These are phyloP conservation scores for Leucoraja ocellata DNA, from an alignment of 2,797 vertebrate species.

Conservation along the genomic window DNA sequence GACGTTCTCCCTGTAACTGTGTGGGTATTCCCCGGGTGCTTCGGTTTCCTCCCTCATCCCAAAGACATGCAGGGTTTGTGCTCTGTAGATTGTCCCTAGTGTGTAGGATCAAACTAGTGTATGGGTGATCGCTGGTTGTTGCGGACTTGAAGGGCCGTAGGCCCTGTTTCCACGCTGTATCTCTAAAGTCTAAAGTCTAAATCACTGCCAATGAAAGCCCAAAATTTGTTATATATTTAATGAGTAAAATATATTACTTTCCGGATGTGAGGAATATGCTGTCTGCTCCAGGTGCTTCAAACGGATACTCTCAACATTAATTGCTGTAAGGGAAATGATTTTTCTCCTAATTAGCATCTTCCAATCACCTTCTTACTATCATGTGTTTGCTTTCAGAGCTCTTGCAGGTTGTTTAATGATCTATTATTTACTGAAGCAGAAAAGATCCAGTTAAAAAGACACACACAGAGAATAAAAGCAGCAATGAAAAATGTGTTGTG, in stretches of 20 bases:
- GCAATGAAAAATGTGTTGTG: slow-evolving; percentile 61
- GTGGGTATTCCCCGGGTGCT: too few species aligned
- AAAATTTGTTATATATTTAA: slow-evolving; percentile 26
- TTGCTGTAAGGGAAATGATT: slow-evolving; percentile 71
- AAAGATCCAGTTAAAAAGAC: slow-evolving; percentile 49
- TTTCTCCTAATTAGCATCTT: slow-evolving; percentile 80
- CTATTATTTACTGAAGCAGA: slow-evolving; percentile 64
- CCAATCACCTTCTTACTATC: slow-evolving; percentile 65
- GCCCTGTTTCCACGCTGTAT: too few species aligned
- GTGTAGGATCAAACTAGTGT: too few species aligned
- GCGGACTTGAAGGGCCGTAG: too few species aligned
- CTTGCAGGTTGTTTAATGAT: slow-evolving; percentile 68
- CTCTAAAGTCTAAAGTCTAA: too few species aligned
- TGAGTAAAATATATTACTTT: neutral
- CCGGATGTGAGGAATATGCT: neutral
- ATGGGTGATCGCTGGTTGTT: too few species aligned
- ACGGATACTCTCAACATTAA: slow-evolving; percentile 55
- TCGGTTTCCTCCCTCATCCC: too few species aligned
- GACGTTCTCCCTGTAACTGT: too few species aligned
- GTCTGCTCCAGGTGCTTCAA: neutral
- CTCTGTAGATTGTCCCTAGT: too few species aligned
- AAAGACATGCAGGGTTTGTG: too few species aligned
- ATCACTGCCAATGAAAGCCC: neutral
- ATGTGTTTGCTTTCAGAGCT: slow-evolving; percentile 55
- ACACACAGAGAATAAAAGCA: slow-evolving; percentile 56